Percentiles rank a stretch among this genome's conserved stretches.
These are phyloP conservation scores for Neodiprion virginianus DNA, from an alignment of 1,140 invertebrate species.

Conservation along the genomic window DNA sequence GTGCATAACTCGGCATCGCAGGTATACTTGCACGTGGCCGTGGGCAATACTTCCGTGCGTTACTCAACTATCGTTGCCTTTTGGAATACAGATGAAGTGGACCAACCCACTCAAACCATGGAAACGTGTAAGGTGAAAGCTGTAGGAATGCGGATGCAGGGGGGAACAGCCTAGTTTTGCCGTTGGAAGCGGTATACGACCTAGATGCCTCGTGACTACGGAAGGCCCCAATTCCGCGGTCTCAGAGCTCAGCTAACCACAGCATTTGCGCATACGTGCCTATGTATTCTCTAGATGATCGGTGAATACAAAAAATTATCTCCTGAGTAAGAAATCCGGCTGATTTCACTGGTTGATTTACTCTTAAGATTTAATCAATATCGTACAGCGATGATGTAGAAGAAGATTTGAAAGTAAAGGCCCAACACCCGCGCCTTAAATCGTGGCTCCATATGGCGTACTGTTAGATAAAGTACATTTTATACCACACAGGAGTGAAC, in stretches of 20 bases:
- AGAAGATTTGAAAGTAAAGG: not conserved
- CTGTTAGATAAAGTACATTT: too few relatives aligned
- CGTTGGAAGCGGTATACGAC: not conserved
- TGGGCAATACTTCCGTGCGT: not conserved
- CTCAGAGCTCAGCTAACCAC: not conserved
- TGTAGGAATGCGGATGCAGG: constrained; percentile 4
- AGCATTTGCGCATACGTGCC: too few relatives aligned
- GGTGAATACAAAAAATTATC: too few relatives aligned
- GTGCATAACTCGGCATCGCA: too few relatives aligned
- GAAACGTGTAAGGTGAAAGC: not conserved
- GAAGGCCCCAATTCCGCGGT: not conserved
- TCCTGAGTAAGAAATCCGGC: too few relatives aligned
- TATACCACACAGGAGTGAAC: not conserved
- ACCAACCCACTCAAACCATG: not conserved
- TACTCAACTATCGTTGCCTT: not conserved
- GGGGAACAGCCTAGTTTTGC: not conserved
- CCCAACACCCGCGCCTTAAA: not conserved
- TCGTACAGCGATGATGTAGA: constrained; percentile 3
- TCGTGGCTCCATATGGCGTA: too few relatives aligned
- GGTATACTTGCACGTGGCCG: not conserved
- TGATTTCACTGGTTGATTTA: too few relatives aligned
- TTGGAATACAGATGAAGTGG: constrained; percentile 2
- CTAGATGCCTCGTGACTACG: not conserved
- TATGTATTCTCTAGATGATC: too few relatives aligned
- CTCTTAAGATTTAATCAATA: too few relatives aligned